Conservation (phyloP, 2,113 vertebrate species). For the Jacana jacana region DNA sequence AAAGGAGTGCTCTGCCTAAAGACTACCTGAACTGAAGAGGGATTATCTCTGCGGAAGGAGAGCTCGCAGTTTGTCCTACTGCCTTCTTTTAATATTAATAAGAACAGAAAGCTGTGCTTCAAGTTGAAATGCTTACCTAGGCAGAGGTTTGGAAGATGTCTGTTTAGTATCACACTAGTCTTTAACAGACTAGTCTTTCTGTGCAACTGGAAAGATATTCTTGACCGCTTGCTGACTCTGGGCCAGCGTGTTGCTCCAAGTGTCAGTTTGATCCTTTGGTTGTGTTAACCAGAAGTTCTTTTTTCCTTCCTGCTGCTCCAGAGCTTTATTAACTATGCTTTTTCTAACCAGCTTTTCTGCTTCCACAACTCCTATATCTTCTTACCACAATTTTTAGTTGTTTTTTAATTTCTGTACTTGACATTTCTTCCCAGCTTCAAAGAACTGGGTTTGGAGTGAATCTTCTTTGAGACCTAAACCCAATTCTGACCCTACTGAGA, state of each 20-base stretch:
- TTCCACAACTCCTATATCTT: not conserved
- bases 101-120: not conserved
- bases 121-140: not conserved
- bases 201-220: not conserved
- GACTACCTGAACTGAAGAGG: not conserved
- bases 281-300: not conserved
- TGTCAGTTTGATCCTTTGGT: not conserved
- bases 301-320: not conserved
- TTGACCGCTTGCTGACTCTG: not conserved
- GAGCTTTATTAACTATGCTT: not conserved
- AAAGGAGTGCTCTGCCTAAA: not conserved
- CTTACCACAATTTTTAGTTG: not conserved
- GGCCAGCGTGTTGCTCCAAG: not conserved
- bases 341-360: not conserved
- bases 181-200: not conserved
- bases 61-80: not conserved
- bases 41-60: not conserved
- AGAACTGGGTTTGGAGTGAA: not conserved
- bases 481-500: not conserved
- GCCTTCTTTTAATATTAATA: not conserved
- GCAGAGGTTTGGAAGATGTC: not conserved
- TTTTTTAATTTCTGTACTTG: not conserved
- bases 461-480: not conserved
- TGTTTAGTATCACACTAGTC: not conserved
- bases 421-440: not conserved